Conservation (phyloP, 2,797 vertebrate species). For the Chaenodraco wilsoni region DNA sequence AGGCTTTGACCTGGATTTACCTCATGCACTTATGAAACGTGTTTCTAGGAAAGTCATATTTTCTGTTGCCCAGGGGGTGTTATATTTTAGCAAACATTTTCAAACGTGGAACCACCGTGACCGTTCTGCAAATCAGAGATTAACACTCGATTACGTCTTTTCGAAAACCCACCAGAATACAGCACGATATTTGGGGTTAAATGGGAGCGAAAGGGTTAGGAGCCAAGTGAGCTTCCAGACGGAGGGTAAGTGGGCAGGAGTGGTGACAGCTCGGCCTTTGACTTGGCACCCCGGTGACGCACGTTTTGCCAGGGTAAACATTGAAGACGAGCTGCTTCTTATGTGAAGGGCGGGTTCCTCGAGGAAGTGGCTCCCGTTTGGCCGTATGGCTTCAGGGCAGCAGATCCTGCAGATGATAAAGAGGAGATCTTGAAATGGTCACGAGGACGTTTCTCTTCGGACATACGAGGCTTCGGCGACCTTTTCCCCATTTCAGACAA, state of each 20-base stretch:
- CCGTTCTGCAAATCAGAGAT: background rate
- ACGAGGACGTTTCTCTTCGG: constrained; percentile 19
- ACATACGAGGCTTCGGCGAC: constrained; percentile 21
- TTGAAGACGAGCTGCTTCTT: constrained; percentile 40
- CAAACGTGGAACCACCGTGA: background rate
- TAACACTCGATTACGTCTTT: background rate
- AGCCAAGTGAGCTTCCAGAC: constrained; percentile 37
- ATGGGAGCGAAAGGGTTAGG: constrained; percentile 23
- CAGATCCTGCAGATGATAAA: constrained; percentile 40
- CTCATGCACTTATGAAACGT: background rate
- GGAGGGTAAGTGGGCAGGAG: constrained; percentile 25
- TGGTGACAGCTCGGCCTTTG: constrained; percentile 61
- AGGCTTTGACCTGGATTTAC: constrained; percentile 16
- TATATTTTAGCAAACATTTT: background rate
- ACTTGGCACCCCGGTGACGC: constrained; percentile 37
- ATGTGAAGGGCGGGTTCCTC: constrained; percentile 26
- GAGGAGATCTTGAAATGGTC: background rate
- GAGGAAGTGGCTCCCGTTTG: constrained; percentile 28
- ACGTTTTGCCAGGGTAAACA: constrained; percentile 63
- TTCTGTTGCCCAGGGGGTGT: too few relatives aligned
- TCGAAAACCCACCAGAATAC: constrained; percentile 2
- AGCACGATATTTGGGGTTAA: constrained; percentile 26
- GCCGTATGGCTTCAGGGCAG: background rate
- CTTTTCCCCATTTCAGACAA: background rate
- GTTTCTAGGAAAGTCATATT: background rate